Percentiles rank a stretch among this genome's conserved stretches.
Conservation (phyloP, 1,140 invertebrate genomes). For the Thrips palmi region DNA sequence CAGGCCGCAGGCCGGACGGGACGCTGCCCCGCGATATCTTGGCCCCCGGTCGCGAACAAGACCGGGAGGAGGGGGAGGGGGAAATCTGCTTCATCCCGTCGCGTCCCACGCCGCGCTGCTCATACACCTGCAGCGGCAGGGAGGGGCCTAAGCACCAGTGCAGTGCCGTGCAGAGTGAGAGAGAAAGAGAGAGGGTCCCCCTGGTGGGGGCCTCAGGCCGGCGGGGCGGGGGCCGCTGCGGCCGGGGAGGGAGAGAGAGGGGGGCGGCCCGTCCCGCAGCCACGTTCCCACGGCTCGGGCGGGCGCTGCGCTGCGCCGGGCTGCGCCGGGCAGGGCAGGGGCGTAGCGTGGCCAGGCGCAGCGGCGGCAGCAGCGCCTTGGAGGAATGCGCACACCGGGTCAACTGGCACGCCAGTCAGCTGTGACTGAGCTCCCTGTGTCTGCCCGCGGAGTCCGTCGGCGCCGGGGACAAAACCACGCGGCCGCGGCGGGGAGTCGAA, state of each 20-base stretch:
- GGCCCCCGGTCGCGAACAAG: neutral
- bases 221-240: constrained; percentile 4
- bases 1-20: neutral
- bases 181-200: constrained; percentile 4
- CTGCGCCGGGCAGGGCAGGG: no score
- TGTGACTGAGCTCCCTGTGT: no score
- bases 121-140: constrained; percentile 7
- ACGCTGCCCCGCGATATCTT: neutral
- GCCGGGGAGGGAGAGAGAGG: neutral
- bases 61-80: constrained; percentile 2
- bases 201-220: neutral
- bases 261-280: neutral
- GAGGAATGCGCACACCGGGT: no score
- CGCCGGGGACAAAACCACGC: no score
- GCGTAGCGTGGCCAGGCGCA: no score
- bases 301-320: no score
- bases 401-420: no score
- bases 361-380: no score
- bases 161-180: constrained; percentile 1
- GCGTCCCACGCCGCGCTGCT: constrained; percentile 1
- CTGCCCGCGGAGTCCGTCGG: no score
- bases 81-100: constrained; percentile 10
- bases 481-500: no score
- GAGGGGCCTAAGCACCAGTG: constrained; percentile 2
- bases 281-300: neutral